These are phyloP conservation scores for Ophioninae sp. DNA, from an alignment of 2,888 invertebrate genomes.

Conservation along the genomic window DNA sequence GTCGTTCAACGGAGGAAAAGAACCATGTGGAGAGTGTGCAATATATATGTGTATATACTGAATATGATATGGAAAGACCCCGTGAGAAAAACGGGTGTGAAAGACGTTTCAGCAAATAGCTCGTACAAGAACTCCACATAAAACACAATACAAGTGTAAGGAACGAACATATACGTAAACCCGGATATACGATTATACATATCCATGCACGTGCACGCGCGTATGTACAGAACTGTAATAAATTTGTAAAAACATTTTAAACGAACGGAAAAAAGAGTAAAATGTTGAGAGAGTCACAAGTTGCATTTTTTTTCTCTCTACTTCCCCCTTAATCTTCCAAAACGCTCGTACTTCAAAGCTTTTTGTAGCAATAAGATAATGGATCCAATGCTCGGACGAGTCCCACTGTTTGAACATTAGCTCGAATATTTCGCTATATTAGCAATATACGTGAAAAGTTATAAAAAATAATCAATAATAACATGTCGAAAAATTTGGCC, in stretches of 20 bases:
- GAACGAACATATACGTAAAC: too few relatives aligned
- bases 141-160: constrained; percentile 44
- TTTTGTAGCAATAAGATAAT: constrained; percentile 40
- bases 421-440: too few relatives aligned
- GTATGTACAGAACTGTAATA: too few relatives aligned
- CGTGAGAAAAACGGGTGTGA: constrained; percentile 46
- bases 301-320: constrained; percentile 20
- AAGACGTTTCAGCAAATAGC: constrained; percentile 61
- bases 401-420: constrained; percentile 17
- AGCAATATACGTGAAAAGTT: too few relatives aligned
- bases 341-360: constrained; percentile 60
- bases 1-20: constrained; percentile 34
- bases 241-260: too few relatives aligned
- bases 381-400: neutral
- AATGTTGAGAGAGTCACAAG: constrained; percentile 38
- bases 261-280: neutral
- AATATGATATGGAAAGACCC: constrained; percentile 42
- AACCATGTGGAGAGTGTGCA: neutral
- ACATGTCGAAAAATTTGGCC: too few relatives aligned
- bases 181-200: too few relatives aligned
- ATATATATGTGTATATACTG: constrained; percentile 21
- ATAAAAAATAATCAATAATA: too few relatives aligned
- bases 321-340: constrained; percentile 16
- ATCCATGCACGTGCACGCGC: too few relatives aligned
- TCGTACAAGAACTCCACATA: constrained; percentile 49